Conservation (phyloP, 2,888 invertebrate genomes). For the Troglohyphantes excavatus region DNA sequence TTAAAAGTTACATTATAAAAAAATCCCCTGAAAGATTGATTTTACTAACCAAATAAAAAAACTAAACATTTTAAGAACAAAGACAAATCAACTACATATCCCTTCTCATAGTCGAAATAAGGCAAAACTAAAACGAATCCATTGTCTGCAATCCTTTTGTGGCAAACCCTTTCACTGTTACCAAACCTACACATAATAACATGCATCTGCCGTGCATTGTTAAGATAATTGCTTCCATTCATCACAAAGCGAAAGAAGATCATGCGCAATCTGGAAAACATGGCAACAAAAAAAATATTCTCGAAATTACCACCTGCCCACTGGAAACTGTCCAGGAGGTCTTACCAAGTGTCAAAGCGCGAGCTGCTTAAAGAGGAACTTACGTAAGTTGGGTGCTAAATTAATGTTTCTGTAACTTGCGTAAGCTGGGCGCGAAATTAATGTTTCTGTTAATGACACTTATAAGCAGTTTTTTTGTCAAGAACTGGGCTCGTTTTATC, state of each 20-base stretch:
- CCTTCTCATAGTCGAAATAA: too few species aligned
- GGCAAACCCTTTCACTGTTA: slow-evolving; percentile 5
- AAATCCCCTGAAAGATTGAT: too few species aligned
- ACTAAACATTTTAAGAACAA: too few species aligned
- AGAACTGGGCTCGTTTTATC: too few species aligned
- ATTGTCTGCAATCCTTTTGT: slow-evolving; percentile 40
- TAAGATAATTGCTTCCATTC: slow-evolving; percentile 48
- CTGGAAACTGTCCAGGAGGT: background rate
- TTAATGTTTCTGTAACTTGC: slow-evolving; percentile 16
- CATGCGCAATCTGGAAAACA: background rate
- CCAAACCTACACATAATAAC: slow-evolving; percentile 12
- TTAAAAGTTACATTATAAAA: too few species aligned
- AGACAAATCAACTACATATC: too few species aligned
- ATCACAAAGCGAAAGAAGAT: slow-evolving; percentile 12
- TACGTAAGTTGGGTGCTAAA: slow-evolving; percentile 17
- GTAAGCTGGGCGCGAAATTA: slow-evolving; percentile 14
- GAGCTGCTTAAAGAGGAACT: too few species aligned
- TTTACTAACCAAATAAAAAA: too few species aligned
- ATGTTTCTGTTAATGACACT: slow-evolving; percentile 36
- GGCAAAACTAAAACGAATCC: background rate
- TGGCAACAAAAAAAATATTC: background rate
- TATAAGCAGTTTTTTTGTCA: background rate
- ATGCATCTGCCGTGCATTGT: slow-evolving; percentile 37
- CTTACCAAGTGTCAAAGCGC: slow-evolving; percentile 34
- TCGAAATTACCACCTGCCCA: slow-evolving; percentile 37